Evolutionary conservation across 2,113 vertebrate genomes (phyloP), one percentile per base, ranked within the genome.

Genomic region (Xyrauchen texanus): DNA sequence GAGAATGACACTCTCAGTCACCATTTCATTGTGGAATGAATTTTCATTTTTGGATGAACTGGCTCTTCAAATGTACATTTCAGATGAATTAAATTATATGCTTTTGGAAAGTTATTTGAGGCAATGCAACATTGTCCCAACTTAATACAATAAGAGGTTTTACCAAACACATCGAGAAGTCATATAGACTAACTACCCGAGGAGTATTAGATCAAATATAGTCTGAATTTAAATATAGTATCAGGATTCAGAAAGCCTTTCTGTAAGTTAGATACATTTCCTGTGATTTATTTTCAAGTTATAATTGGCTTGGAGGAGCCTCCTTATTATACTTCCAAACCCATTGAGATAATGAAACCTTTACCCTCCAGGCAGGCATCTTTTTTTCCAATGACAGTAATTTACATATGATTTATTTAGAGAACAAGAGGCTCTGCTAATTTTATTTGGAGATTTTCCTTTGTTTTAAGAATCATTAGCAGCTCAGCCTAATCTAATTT

Each of bases 371-470:
- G 96, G 94, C 95, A 96, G 89, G 92, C 93, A 94, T 95, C 95
- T 96, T 96, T 96, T 34, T 96, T 96, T 94, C 95, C 94, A 94
- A 94, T 96, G 94, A 88, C 88, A 81, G 90, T 96, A 94, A 99
- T 99, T 98, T 98, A 94, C 96, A 97, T 98, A 94, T 96, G 93
- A 98, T 98, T 96, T 95, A 95, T 97, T 96, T 96, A 94, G 96
- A 95, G 95, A 91, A 92, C 93, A 92, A 91, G 88, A 93, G 93
- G 93, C 91, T 89, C 90, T 91, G 94, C 94, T 98, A 97, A 98
- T 97, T 97, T 92, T 94, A 94, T 97, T 97, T 96, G 89, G 95
- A 95, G 93, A 95, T 96, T 96, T 96, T 93, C 92, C 94, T 96
- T 96, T 96, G 96, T 96, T 97, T 97, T 97, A 95, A 94, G 94